phyloP scores from a whole-genome alignment of 2,888 invertebrate genomes.

The Agriopis aurantiaria region DNA sequence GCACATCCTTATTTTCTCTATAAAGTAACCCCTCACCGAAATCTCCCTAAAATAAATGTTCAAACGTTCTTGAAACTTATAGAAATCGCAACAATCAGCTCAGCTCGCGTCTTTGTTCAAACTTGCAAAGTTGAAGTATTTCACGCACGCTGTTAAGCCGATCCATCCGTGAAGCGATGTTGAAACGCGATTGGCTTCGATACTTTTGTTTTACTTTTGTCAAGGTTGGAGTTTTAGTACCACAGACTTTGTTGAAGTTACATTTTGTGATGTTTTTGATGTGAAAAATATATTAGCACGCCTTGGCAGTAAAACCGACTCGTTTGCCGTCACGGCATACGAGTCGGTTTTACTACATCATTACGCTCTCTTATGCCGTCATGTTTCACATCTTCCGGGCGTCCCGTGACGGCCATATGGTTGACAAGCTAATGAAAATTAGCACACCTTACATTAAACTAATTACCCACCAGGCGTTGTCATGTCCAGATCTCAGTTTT shows the following conservation, averaged over 20 bases:
- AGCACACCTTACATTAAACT: no score
- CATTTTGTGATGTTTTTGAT: no score
- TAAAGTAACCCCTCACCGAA: conserved; percentile 3
- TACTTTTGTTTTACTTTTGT: conserved; percentile 15
- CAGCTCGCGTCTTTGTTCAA: conserved; percentile 17
- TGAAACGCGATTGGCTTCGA: conserved; percentile 14
- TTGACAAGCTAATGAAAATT: no score
- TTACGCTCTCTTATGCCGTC: no score
- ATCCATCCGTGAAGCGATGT: conserved; percentile 18
- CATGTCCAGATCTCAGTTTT: no score
- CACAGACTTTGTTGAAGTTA: not conserved
- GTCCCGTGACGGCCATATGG: not conserved
- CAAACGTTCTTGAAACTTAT: conserved; percentile 14
- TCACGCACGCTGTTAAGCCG: conserved; percentile 20
- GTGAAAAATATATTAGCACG: no score
- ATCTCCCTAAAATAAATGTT: not conserved
- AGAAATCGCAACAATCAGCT: conserved; percentile 24
- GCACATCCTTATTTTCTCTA: no score
- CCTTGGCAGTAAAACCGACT: no score
- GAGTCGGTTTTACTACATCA: no score
- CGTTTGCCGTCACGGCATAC: no score
- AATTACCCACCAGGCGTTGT: no score
- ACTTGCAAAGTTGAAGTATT: conserved; percentile 28
- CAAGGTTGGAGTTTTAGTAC: not conserved
- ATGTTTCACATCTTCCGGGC: no score